Percentiles rank a stretch among this genome's conserved stretches.
phyloP scores from a whole-genome alignment of 23 tunicate genomes.

The Clavelina lepadiformis region DNA sequence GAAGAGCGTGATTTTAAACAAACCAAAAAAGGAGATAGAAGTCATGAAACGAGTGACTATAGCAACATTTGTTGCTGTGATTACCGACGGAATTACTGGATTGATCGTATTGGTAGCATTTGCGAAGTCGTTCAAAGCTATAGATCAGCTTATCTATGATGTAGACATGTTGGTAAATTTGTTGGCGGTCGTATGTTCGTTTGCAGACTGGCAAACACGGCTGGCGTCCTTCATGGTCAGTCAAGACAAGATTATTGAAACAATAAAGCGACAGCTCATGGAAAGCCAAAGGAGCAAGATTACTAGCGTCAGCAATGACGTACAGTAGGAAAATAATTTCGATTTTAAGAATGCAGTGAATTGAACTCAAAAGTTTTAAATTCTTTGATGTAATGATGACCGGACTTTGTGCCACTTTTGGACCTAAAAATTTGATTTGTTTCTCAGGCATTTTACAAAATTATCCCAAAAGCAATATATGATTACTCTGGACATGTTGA shows the following conservation, averaged over 20 bases:
- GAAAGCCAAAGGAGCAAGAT: background rate
- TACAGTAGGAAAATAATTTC: too few relatives aligned
- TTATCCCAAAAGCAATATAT: too few relatives aligned
- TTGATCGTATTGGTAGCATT: conserved; percentile 31
- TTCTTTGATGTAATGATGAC: too few relatives aligned
- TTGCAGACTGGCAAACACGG: conserved; percentile 54
- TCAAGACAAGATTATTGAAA: conserved; percentile 21
- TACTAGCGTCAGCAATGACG: too few relatives aligned
- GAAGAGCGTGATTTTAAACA: too few relatives aligned
- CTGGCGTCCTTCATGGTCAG: conserved; percentile 17
- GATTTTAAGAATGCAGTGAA: too few relatives aligned
- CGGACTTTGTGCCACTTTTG: too few relatives aligned
- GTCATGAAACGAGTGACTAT: conserved; percentile 38
- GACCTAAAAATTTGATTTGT: too few relatives aligned
- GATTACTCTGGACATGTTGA: too few relatives aligned
- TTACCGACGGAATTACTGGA: conserved; percentile 16
- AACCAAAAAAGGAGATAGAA: conserved; percentile 10
- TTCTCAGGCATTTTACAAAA: too few relatives aligned
- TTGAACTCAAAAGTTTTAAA: too few relatives aligned
- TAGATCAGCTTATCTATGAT: conserved; percentile 56
- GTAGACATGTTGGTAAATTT: conserved; percentile 28
- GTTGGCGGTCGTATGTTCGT: conserved; percentile 30
- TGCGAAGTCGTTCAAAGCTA: conserved; percentile 11
- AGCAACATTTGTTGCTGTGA: conserved; percentile 28
- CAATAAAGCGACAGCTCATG: conserved; percentile 20